phyloP scores from a whole-genome alignment of 2,797 vertebrate species.

The Neomorphus geoffroyi region DNA sequence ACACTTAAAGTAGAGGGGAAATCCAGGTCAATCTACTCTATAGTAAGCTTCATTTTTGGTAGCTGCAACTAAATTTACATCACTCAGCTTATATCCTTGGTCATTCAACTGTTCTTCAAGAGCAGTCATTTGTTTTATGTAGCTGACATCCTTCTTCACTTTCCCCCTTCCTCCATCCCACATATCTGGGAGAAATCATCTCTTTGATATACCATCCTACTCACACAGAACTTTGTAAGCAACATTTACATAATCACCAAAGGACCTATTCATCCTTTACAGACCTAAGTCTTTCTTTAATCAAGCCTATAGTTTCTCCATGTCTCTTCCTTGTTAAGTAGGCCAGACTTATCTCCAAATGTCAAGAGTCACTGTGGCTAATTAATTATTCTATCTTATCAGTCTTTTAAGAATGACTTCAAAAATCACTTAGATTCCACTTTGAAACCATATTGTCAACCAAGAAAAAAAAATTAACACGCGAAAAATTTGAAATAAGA shows the following conservation, averaged over 20 bases:
- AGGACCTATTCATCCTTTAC: not conserved
- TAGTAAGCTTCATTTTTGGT: not conserved
- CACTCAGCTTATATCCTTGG: slow-evolving; percentile 12
- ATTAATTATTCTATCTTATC: slow-evolving; percentile 19
- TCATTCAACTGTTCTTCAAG: slow-evolving; percentile 1
- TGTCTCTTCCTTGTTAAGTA: slow-evolving; percentile 18
- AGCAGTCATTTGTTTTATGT: slow-evolving; percentile 19
- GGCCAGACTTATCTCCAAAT: not conserved
- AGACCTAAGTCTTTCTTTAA: not conserved
- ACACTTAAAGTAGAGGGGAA: not conserved
- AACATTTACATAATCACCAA: slow-evolving; percentile 45
- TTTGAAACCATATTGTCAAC: not conserved
- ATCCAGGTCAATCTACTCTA: not conserved
- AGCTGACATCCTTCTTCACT: not conserved
- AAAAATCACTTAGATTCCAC: not conserved
- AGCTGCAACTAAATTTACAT: not conserved
- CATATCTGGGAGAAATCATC: slow-evolving; percentile 3
- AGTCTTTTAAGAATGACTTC: not conserved
- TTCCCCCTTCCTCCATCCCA: not conserved
- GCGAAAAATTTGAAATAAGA: not conserved
- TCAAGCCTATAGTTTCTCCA: not conserved
- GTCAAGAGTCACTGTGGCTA: not conserved
- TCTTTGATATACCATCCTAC: not conserved
- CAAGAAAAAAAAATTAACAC: not conserved
- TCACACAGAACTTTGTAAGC: not conserved